Evolutionary conservation across 2,113 vertebrate species (phyloP).

Genomic region (Chaenocephalus aceratus): DNA sequence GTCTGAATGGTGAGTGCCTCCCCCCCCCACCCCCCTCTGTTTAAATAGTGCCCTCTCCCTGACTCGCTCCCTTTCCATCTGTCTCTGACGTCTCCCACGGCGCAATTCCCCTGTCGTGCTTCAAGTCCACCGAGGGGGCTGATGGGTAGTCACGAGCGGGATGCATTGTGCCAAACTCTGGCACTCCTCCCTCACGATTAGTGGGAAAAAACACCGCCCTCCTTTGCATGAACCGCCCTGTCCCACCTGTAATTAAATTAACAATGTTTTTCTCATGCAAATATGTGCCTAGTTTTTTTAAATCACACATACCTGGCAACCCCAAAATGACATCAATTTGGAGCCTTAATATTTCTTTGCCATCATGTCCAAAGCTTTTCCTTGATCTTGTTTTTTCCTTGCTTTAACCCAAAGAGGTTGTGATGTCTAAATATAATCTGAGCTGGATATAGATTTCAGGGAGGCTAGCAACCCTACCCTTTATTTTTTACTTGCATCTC

Average conservation of each 20-base stretch:
- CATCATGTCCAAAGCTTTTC: neutral
- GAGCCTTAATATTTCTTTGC: neutral
- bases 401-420: neutral
- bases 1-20: constrained; percentile 27
- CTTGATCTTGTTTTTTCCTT: constrained; percentile 1
- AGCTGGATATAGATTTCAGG: constrained; percentile 19
- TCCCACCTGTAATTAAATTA: constrained; percentile 21
- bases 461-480: neutral
- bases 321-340: constrained; percentile 7
- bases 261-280: neutral
- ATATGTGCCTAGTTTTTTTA: neutral
- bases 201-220: constrained; percentile 18
- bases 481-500: neutral
- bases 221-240: constrained; percentile 38
- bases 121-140: constrained; percentile 66
- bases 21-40: constrained; percentile 4
- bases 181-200: constrained; percentile 68
- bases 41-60: constrained; percentile 53
- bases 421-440: constrained; percentile 11
- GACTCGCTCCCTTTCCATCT: constrained; percentile 51
- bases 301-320: constrained; percentile 11
- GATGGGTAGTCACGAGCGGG: constrained; percentile 80
- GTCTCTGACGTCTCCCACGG: constrained; percentile 65
- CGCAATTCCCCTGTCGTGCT: constrained; percentile 76
- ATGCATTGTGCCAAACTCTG: constrained; percentile 69